Percentiles rank a stretch among this genome's conserved stretches.
phyloP scores from a whole-genome alignment of 2,113 vertebrate genomes.

The Pelvicachromis taeniatus region DNA sequence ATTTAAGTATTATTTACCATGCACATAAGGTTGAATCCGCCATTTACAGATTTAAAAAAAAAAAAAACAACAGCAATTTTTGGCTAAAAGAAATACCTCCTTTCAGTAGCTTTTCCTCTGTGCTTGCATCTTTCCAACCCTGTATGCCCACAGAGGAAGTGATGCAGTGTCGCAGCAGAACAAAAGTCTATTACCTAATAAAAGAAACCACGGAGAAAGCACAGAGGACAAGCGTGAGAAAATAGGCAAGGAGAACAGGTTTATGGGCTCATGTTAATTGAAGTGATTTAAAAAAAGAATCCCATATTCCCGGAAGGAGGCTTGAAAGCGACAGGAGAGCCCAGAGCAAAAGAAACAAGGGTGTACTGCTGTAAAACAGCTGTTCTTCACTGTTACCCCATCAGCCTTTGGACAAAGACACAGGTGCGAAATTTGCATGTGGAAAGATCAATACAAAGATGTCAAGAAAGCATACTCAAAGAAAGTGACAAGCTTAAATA shows the following conservation, averaged over 20 bases:
- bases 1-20: neutral
- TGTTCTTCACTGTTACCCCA: conserved; percentile 54
- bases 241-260: conserved; percentile 42
- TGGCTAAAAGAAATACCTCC: neutral
- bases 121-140: conserved; percentile 39
- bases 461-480: neutral
- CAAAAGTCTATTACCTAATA: conserved; percentile 65
- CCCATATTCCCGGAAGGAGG: conserved; percentile 50
- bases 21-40: neutral
- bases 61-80: neutral
- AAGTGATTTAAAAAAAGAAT: conserved; percentile 61
- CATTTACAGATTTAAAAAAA: neutral
- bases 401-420: neutral
- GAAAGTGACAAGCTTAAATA: neutral
- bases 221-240: conserved; percentile 43
- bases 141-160: conserved; percentile 42
- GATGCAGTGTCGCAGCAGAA: conserved; percentile 34
- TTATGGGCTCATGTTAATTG: conserved; percentile 69
- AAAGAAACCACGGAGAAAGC: conserved; percentile 56
- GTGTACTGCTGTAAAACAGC: conserved; percentile 64
- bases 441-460: neutral
- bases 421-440: neutral
- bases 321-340: conserved; percentile 48
- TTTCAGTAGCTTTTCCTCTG: conserved; percentile 49
- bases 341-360: conserved; percentile 34